Evolutionary conservation across 2,797 vertebrate species (phyloP).

Genomic region (Sternarchorhynchus goeldii): DNA sequence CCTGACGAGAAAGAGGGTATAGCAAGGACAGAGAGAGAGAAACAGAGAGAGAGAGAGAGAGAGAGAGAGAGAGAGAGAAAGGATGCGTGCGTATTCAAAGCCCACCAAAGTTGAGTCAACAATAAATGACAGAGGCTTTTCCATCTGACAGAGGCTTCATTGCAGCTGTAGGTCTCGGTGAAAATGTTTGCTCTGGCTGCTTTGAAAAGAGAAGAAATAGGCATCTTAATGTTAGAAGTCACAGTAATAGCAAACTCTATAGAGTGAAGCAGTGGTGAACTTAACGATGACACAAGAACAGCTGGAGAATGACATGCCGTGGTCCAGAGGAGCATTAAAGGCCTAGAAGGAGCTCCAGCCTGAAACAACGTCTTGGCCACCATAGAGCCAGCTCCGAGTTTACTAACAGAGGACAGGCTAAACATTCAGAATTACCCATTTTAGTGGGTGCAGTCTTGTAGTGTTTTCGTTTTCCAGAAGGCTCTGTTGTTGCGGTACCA

Average conservation of each 20-base stretch:
- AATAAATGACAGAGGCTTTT: constrained; percentile 55
- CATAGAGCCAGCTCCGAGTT: constrained; percentile 1
- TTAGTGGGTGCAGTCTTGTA: constrained; percentile 41
- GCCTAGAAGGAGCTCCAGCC: constrained; percentile 37
- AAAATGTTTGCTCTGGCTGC: constrained; percentile 67
- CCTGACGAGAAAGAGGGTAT: constrained; percentile 57
- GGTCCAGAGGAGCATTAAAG: constrained; percentile 37
- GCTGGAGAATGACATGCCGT: constrained; percentile 29
- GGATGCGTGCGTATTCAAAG: constrained; percentile 52
- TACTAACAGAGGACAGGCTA: constrained; percentile 39
- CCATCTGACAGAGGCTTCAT: constrained; percentile 59
- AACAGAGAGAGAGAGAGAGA: constrained; percentile 33
- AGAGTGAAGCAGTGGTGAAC: constrained; percentile 58
- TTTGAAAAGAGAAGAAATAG: constrained; percentile 55
- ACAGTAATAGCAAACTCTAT: constrained; percentile 59
- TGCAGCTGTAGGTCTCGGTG: constrained; percentile 58
- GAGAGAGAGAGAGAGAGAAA: constrained; percentile 29
- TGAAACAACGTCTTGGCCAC: neutral
- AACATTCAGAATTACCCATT: constrained; percentile 38
- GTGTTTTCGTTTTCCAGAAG: constrained; percentile 30
- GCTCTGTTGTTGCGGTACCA: constrained; percentile 19
- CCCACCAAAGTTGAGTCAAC: constrained; percentile 68
- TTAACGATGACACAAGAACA: constrained; percentile 32
- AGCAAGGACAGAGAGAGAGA: constrained; percentile 25
- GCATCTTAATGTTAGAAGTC: constrained; percentile 64